A percentile compares a stretch with the other conserved stretches of the same genome.
These are phyloP conservation scores for Hipposideros armiger DNA, from an alignment of 2,113 vertebrate species.

Conservation along the genomic window DNA sequence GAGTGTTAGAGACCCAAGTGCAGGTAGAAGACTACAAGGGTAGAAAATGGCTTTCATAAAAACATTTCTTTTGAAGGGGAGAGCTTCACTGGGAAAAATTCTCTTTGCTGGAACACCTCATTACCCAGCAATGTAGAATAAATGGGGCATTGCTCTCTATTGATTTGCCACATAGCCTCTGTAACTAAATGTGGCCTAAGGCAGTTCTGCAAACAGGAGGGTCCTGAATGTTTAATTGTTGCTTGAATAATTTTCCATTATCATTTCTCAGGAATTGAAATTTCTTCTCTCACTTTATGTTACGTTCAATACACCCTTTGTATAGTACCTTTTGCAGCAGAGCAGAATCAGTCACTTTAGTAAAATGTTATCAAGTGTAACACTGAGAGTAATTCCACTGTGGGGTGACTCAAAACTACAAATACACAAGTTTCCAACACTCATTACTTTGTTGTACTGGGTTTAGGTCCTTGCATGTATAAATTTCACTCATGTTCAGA, in stretches of 20 bases:
- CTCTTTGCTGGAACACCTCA: conserved; percentile 53
- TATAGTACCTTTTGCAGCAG: not conserved
- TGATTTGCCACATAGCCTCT: conserved; percentile 22
- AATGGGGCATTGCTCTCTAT: conserved; percentile 58
- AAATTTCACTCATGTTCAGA: not conserved
- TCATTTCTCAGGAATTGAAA: not conserved
- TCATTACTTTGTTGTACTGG: not conserved
- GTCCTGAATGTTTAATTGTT: conserved; percentile 65
- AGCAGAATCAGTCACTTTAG: not conserved
- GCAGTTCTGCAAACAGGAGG: conserved; percentile 40
- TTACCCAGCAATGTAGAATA: conserved; percentile 54
- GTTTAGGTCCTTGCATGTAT: not conserved
- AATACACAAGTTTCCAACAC: not conserved
- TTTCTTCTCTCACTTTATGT: not conserved
- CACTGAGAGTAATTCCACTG: not conserved
- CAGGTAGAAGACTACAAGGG: not conserved
- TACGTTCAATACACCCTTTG: conserved; percentile 11
- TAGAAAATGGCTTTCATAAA: conserved; percentile 5
- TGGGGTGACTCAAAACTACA: not conserved
- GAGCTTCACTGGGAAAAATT: conserved; percentile 43
- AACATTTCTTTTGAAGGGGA: not conserved
- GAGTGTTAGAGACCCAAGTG: not conserved
- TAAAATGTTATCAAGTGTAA: not conserved
- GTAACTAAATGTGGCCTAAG: conserved; percentile 58
- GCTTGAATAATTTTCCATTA: conserved; percentile 55